Base-by-base conservation (phyloP, 2,888 invertebrate species). In the Drosophila maculinotata region DNA sequence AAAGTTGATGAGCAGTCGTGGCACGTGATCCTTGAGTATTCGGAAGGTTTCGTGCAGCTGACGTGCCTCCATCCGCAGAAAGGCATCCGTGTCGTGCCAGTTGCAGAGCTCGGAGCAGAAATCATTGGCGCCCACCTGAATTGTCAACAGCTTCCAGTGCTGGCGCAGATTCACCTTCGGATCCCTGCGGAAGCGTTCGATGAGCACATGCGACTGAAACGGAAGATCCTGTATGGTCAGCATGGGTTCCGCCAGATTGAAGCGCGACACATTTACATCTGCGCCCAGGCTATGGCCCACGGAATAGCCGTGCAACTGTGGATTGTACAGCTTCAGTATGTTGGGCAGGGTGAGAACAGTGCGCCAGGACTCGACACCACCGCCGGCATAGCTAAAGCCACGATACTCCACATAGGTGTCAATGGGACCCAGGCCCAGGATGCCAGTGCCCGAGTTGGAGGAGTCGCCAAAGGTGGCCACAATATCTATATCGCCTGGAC, bases 291-390 rank as follows among this genome's bases (percentile, higher is more conserved):
- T 92, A 78, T 93, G 93, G 1, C 90, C 89, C 1, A 91, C 62
- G 0, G 94, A 92, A 74, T 93, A 94, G 0, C 95, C 95, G 51
- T 94, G 90, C 23, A 95, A 83, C 35, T 93, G 92, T 0, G 94
- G 93, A 90, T 95, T 95, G 87, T 93, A 95, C 75, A 92, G 93
- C 77, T 93, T 93, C n/a, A 94, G 77, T 35, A 94, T 93, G 88
- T 94, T 94, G 12, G 93, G 93, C 28, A 94, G 35, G 0, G 93
- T 93, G 20, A 93, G 73, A 69, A 88, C 92, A 59, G 92, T 87
- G 53, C 92, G 89, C 93, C 93, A 93, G 3, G 87, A 91, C 1
- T 87, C 91, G 73, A 92, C 89, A 1, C 93, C 93, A 2, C 93
- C 93, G 62, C 91, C 92, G 6, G 91, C 88, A 90, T 91, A 93